Evolutionary conservation across 2,888 invertebrate genomes (phyloP).

Genomic region (Agrochola lota): DNA sequence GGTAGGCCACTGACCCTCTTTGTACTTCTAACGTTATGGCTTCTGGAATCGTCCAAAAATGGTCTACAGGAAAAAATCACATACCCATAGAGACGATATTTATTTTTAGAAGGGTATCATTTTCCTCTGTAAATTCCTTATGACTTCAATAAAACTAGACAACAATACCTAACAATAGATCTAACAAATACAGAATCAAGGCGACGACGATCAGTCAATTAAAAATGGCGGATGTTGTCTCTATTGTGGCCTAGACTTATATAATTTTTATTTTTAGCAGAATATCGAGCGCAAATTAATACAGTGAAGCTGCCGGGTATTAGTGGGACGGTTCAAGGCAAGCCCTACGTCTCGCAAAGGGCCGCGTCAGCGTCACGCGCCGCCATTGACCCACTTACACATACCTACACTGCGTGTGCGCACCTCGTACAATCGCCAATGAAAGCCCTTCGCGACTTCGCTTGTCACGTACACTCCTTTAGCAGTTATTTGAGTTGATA

Average conservation of each 20-base stretch:
- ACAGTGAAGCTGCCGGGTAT: slow-evolving; percentile 80
- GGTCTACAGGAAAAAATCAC: slow-evolving; percentile 3
- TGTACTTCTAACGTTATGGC: slow-evolving; percentile 6
- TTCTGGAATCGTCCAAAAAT: slow-evolving; percentile 33
- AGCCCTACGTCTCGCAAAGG: slow-evolving; percentile 87
- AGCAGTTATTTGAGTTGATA: slow-evolving; percentile 3
- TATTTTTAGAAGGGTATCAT: slow-evolving; percentile 6
- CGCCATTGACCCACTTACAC: slow-evolving; percentile 89
- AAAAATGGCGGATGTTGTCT: slow-evolving; percentile 52
- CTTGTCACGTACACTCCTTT: slow-evolving; percentile 79
- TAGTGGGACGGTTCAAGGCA: slow-evolving; percentile 87
- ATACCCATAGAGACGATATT: neutral
- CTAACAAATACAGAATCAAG: slow-evolving; percentile 29
- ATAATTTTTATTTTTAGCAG: slow-evolving; percentile 81
- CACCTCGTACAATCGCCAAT: slow-evolving; percentile 83
- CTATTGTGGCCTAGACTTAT: slow-evolving; percentile 60
- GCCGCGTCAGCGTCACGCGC: slow-evolving; percentile 88
- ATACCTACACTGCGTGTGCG: slow-evolving; percentile 83
- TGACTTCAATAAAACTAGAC: slow-evolving; percentile 11
- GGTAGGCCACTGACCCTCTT: slow-evolving; percentile 49
- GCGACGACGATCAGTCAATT: slow-evolving; percentile 27
- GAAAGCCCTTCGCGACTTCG: slow-evolving; percentile 79
- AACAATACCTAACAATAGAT: slow-evolving; percentile 25
- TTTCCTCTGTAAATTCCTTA: slow-evolving; percentile 1
- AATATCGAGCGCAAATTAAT: slow-evolving; percentile 86